Percentiles rank a stretch among this genome's conserved stretches.
phyloP scores from a whole-genome alignment of 2,113 vertebrate species.

The Perca flavescens region DNA sequence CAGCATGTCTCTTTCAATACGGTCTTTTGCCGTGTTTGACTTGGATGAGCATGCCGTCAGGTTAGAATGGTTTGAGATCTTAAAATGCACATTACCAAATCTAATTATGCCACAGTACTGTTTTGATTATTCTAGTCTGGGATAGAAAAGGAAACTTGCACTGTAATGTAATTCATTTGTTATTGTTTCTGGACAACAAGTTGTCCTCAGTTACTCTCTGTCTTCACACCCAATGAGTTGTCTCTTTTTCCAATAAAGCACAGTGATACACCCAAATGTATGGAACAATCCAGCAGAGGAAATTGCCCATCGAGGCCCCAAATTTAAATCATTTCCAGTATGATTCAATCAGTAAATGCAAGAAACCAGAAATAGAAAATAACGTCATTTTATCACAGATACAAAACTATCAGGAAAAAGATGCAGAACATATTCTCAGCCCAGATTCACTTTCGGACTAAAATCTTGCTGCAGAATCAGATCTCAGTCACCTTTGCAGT shows the following conservation, averaged over 20 bases:
- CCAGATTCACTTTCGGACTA: neutral
- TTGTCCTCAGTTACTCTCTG: neutral
- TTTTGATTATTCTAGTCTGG: slow-evolving; percentile 4
- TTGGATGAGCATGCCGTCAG: neutral
- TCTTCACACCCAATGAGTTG: neutral
- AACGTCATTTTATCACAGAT: neutral
- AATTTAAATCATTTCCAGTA: neutral
- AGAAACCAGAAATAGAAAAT: neutral
- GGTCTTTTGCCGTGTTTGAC: slow-evolving; percentile 18
- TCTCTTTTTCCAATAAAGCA: neutral
- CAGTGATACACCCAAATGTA: neutral
- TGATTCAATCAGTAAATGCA: neutral
- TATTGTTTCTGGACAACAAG: slow-evolving; percentile 1
- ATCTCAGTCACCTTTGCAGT: neutral
- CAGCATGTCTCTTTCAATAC: slow-evolving; percentile 21
- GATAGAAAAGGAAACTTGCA: slow-evolving; percentile 3
- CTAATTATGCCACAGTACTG: slow-evolving; percentile 9
- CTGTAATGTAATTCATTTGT: neutral
- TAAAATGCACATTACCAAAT: slow-evolving; percentile 24
- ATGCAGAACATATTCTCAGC: neutral
- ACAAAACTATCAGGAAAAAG: neutral
- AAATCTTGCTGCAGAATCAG: neutral
- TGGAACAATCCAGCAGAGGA: neutral
- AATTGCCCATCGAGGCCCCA: neutral
- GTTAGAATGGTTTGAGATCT: neutral